phyloP scores from a whole-genome alignment of 2,888 invertebrate species.

The Ochropacha duplaris region DNA sequence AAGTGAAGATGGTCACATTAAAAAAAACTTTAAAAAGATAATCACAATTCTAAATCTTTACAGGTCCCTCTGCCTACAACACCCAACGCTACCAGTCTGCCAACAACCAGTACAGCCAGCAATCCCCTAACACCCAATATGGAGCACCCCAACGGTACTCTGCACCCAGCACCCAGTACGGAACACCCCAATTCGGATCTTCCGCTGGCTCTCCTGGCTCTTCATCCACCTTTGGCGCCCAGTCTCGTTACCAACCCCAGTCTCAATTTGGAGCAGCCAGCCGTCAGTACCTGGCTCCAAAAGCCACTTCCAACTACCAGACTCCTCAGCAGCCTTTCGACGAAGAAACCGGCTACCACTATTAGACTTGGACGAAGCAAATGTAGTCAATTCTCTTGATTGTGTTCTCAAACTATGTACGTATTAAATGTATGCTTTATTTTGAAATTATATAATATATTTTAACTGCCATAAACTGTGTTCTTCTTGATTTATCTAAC shows the following conservation, averaged over 20 bases:
- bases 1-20: too few relatives aligned
- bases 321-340: constrained; percentile 69
- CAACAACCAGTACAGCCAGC: constrained; percentile 15
- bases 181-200: constrained; percentile 20
- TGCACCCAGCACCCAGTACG: constrained; percentile 39
- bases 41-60: background rate
- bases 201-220: constrained; percentile 11
- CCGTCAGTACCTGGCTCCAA: constrained; percentile 68
- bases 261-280: constrained; percentile 46
- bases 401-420: constrained; percentile 25
- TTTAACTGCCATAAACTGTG: background rate
- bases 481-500: background rate
- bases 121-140: constrained; percentile 15
- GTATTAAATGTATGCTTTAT: constrained; percentile 2
- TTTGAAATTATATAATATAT: background rate
- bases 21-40: background rate
- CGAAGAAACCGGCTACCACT: constrained; percentile 69
- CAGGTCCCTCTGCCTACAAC: constrained; percentile 11
- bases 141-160: constrained; percentile 25
- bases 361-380: constrained; percentile 36
- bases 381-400: constrained; percentile 20
- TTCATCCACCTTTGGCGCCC: constrained; percentile 15
- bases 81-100: constrained; percentile 18
- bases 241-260: constrained; percentile 19
- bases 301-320: constrained; percentile 36